A percentile compares a stretch with the other conserved stretches of the same genome.
phyloP scores from a whole-genome alignment of 2,797 vertebrate genomes.

The Rhyacichthys aspro region DNA sequence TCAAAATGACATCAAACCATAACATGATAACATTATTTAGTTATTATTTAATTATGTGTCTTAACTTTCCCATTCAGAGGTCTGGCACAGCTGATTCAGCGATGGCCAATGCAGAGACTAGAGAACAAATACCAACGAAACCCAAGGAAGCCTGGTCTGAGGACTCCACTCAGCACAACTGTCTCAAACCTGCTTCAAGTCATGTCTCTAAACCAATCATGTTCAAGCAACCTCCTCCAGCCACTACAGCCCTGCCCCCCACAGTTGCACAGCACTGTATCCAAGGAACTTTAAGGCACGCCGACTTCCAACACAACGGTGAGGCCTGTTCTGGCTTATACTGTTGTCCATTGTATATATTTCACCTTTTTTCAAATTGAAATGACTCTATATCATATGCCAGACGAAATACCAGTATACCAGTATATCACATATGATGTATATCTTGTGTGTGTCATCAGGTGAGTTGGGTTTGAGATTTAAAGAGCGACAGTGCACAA shows the following conservation, averaged over 20 bases:
- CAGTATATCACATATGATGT: no score
- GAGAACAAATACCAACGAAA: background rate
- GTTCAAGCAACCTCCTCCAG: background rate
- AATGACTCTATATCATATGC: no score
- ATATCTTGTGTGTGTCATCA: constrained; percentile 24
- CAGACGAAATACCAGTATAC: no score
- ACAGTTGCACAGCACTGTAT: constrained; percentile 39
- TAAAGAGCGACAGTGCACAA: constrained; percentile 33
- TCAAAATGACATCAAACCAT: background rate
- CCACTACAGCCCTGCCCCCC: constrained; percentile 11
- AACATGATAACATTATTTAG: background rate
- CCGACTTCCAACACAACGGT: constrained; percentile 75
- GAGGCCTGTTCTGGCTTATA: constrained; percentile 9
- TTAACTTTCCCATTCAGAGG: constrained; percentile 19
- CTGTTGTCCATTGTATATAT: background rate
- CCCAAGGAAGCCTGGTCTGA: constrained; percentile 41
- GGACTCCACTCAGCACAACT: background rate
- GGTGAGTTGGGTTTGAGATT: constrained; percentile 60
- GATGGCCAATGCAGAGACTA: background rate
- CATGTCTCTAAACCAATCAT: constrained; percentile 32
- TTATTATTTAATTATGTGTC: background rate
- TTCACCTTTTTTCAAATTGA: background rate
- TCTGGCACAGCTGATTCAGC: constrained; percentile 15
- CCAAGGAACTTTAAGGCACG: constrained; percentile 58
- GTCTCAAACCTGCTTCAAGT: constrained; percentile 5